Evolutionary conservation across 2,113 vertebrate species (phyloP).

Genomic region (Cinclus mexicanus): DNA sequence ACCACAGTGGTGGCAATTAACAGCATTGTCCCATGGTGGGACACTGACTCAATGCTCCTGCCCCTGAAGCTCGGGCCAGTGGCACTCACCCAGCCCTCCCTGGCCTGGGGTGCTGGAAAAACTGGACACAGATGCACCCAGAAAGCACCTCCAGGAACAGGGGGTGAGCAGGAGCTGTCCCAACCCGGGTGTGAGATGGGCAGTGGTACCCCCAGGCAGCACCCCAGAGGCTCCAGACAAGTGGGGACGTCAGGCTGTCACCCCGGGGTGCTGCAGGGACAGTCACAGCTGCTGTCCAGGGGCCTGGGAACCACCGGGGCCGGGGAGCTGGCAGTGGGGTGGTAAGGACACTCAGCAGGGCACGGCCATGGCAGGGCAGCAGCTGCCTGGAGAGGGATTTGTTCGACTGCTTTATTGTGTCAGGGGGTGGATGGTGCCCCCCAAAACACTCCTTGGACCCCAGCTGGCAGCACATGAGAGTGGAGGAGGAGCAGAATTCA

Average conservation of each 20-base stretch:
- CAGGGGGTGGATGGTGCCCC: background rate
- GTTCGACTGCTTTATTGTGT: rapidly evolving
- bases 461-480: background rate
- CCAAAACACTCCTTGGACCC: background rate
- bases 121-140: background rate
- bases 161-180: background rate
- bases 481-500: background rate
- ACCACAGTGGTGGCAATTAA: background rate
- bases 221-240: background rate
- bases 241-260: background rate
- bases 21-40: rapidly evolving
- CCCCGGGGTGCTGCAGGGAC: rapidly evolving
- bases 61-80: background rate
- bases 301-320: rapidly evolving
- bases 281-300: rapidly evolving
- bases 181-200: background rate
- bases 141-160: background rate
- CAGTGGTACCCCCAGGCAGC: background rate
- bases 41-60: rapidly evolving
- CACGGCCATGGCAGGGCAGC: background rate
- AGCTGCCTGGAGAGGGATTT: background rate
- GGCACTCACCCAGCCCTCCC: background rate
- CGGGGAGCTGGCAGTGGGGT: background rate
- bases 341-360: background rate
- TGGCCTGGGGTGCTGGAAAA: background rate